A percentile compares a stretch with the other conserved stretches of the same genome.
Evolutionary conservation across 2,888 invertebrate species (phyloP).

Genomic region (Tetropium fuscum): DNA sequence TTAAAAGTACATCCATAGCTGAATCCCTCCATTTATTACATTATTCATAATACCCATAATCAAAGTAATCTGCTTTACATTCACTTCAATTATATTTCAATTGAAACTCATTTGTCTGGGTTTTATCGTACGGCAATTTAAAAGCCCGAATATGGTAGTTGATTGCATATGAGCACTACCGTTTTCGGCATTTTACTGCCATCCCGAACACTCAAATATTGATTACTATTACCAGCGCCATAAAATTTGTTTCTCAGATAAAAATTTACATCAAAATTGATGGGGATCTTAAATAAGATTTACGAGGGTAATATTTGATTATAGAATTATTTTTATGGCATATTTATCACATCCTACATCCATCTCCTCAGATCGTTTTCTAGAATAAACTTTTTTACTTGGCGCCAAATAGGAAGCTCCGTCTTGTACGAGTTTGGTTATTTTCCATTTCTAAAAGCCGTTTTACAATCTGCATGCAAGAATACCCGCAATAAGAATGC

Average conservation of each 20-base stretch:
- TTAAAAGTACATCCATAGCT: too few relatives aligned
- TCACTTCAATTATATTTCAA: conserved; percentile 1
- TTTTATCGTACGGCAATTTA: conserved; percentile 8
- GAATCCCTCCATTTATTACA: conserved; percentile 1
- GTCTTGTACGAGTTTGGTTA: background rate
- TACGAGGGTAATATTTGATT: conserved; percentile 21
- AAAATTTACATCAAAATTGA: conserved; percentile 20
- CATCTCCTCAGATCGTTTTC: conserved; percentile 9
- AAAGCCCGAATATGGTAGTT: conserved; percentile 5
- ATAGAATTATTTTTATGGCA: conserved; percentile 33
- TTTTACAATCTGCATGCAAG: too few relatives aligned
- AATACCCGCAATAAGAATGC: too few relatives aligned
- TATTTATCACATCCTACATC: conserved; percentile 29
- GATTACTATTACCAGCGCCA: conserved; percentile 18
- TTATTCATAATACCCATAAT: conserved; percentile 21
- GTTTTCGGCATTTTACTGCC: conserved; percentile 15
- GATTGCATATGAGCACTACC: conserved; percentile 9
- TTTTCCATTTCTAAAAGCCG: too few relatives aligned
- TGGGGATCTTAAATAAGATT: conserved; percentile 21
- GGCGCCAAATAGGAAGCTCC: background rate
- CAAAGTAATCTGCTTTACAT: conserved; percentile 10
- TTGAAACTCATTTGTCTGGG: conserved; percentile 5
- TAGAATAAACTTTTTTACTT: background rate
- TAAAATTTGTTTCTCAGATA: conserved; percentile 27
- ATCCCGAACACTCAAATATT: conserved; percentile 15